phyloP scores from a whole-genome alignment of 64 coral and sea anemone species.

The Porites lutea region DNA sequence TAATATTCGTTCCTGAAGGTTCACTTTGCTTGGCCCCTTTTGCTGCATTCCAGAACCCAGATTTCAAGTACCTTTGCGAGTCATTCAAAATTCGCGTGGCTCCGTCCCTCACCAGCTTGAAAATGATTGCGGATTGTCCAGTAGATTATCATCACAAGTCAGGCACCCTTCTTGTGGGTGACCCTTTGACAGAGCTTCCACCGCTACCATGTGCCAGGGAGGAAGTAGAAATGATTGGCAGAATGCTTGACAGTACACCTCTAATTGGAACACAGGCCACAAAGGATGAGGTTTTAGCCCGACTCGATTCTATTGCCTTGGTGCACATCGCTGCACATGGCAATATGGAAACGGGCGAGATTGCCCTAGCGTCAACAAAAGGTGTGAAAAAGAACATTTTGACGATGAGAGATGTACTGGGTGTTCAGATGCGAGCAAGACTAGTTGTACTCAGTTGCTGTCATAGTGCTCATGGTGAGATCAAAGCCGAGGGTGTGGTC shows the following conservation, averaged over 20 bases:
- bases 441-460: conserved; percentile 47
- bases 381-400: neutral
- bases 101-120: conserved; percentile 3
- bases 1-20: conserved; percentile 16
- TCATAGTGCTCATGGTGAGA: conserved; percentile 46
- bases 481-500: conserved; percentile 34
- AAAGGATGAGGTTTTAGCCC: no score
- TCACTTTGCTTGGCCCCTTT: conserved; percentile 30
- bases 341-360: neutral
- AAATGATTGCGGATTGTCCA: no score
- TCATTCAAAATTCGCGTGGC: neutral
- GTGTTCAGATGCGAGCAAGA: neutral
- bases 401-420: conserved; percentile 20
- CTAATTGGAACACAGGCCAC: no score
- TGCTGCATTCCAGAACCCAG: neutral
- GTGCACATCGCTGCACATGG: no score
- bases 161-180: conserved; percentile 26
- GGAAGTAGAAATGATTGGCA: no score
- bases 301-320: no score
- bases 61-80: conserved; percentile 10
- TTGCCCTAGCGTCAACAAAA: neutral
- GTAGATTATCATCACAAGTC: neutral
- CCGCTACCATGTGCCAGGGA: neutral
- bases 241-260: no score
- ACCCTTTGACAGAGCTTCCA: neutral